Percentiles rank a stretch among this genome's conserved stretches.
Evolutionary conservation across 2,888 invertebrate genomes (phyloP).

Genomic region (Thereva nobilitata): DNA sequence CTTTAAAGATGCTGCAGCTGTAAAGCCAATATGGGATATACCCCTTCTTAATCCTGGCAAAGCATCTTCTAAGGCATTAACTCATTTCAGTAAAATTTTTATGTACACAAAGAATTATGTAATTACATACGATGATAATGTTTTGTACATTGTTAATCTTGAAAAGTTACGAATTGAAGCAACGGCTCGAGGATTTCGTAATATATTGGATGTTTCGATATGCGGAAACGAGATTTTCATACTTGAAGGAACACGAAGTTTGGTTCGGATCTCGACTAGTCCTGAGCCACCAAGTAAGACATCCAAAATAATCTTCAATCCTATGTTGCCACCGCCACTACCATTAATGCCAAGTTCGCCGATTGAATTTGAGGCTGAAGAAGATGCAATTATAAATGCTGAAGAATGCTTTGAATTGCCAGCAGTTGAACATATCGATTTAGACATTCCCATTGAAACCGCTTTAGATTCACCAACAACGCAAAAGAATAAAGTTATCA

Average conservation of each 20-base stretch:
- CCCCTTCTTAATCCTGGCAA: conserved; percentile 71
- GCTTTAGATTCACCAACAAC: conserved; percentile 53
- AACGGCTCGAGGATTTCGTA: conserved; percentile 66
- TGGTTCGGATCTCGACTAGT: conserved; percentile 74
- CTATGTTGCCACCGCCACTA: conserved; percentile 53
- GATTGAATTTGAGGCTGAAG: conserved; percentile 57
- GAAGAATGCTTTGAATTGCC: conserved; percentile 78
- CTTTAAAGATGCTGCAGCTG: conserved; percentile 69
- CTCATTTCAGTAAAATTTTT: conserved; percentile 65
- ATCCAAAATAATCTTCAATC: conserved; percentile 55
- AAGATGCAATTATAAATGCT: conserved; percentile 62
- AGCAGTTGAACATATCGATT: conserved; percentile 62
- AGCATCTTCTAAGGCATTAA: conserved; percentile 44
- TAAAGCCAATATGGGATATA: conserved; percentile 66
- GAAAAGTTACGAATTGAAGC: conserved; percentile 68
- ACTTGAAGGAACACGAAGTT: conserved; percentile 75
- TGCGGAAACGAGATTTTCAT: conserved; percentile 73
- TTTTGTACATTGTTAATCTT: conserved; percentile 78
- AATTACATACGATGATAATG: conserved; percentile 72
- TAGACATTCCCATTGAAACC: conserved; percentile 57
- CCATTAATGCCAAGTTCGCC: conserved; percentile 50
- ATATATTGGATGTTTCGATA: conserved; percentile 54
- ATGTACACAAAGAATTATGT: conserved; percentile 74
- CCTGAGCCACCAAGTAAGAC: conserved; percentile 65
- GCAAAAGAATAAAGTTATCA: conserved; percentile 38